phyloP scores from a whole-genome alignment of 2,888 invertebrate genomes.

The Chalcis sispes region DNA sequence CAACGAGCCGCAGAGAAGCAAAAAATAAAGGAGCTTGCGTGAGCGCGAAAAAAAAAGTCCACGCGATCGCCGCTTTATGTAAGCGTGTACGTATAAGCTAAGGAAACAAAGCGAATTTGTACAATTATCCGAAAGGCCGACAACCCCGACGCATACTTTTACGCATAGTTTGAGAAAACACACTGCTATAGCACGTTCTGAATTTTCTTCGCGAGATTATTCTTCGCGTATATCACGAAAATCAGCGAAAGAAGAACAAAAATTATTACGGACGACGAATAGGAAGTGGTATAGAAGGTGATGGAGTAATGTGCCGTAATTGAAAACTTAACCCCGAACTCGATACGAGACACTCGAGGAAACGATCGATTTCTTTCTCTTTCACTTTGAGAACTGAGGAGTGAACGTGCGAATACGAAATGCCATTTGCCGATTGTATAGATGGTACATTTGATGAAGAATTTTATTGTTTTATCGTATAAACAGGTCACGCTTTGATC shows the following conservation, averaged over 20 bases:
- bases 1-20: neutral
- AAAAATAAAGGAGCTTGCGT: constrained; percentile 1
- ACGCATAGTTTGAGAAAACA: too few relatives aligned
- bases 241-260: too few relatives aligned
- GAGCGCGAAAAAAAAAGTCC: neutral
- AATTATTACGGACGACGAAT: neutral
- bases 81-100: constrained; percentile 24
- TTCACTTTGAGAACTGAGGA: too few relatives aligned
- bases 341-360: neutral
- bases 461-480: too few relatives aligned
- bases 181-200: too few relatives aligned
- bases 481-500: too few relatives aligned
- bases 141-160: too few relatives aligned
- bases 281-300: neutral
- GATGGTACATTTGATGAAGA: too few relatives aligned
- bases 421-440: too few relatives aligned
- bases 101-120: constrained; percentile 33
- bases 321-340: constrained; percentile 60
- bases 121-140: neutral
- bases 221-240: constrained; percentile 41
- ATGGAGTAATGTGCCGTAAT: constrained; percentile 50
- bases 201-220: too few relatives aligned
- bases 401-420: too few relatives aligned
- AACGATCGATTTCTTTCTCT: neutral
- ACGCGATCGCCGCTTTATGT: constrained; percentile 5